Conservation (phyloP, 53 echinoderm and acorn worm species). For the Holothuria scabra region DNA sequence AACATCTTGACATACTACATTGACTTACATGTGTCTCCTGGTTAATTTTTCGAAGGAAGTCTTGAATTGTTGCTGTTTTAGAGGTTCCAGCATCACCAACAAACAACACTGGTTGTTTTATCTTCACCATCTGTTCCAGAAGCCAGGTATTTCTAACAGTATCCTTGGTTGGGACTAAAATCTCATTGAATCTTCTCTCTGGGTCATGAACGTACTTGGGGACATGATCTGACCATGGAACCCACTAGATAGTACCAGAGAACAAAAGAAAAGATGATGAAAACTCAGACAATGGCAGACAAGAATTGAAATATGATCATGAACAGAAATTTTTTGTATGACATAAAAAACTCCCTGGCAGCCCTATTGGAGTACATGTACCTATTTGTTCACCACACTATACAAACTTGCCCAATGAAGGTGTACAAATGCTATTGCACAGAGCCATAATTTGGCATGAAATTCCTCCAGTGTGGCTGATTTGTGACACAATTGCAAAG, state of each 20-base stretch:
- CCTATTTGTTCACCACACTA: no score
- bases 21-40: conserved; percentile 91
- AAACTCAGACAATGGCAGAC: background rate
- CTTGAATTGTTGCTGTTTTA: conserved; percentile 98
- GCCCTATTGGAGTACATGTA: no score
- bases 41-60: conserved; percentile 93
- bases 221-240: conserved; percentile 85
- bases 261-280: background rate
- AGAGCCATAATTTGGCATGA: no score
- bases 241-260: conserved; percentile 68
- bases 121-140: conserved; percentile 89
- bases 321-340: no score
- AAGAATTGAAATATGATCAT: background rate
- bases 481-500: no score
- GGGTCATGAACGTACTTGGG: conserved; percentile 98
- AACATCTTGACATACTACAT: background rate
- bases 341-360: no score
- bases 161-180: conserved; percentile 97
- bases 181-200: conserved; percentile 93
- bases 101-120: conserved; percentile 95
- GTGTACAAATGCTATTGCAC: no score
- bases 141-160: conserved; percentile 95
- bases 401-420: no score
- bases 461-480: no score
- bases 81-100: conserved; percentile 98